Evolutionary conservation across 1,140 invertebrate species (phyloP).

Genomic region (Temnothorax curvispinosus): DNA sequence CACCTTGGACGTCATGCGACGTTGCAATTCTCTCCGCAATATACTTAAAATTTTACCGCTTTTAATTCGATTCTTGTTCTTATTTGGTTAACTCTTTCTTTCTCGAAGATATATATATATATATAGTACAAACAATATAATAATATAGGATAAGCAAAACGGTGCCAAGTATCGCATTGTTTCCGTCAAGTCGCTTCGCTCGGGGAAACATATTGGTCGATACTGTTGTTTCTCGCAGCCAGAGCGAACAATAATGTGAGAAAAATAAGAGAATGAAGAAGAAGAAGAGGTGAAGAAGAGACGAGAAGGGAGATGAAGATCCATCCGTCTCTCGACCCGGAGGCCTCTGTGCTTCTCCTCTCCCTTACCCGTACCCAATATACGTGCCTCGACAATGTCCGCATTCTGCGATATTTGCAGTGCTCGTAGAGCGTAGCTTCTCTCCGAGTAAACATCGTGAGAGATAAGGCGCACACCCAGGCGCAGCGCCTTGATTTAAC

Average conservation of each 20-base stretch:
- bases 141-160: background rate
- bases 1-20: background rate
- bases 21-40: background rate
- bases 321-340: constrained; percentile 54
- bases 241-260: constrained; percentile 55
- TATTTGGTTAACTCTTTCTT: background rate
- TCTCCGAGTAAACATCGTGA: constrained; percentile 74
- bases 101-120: no score
- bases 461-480: constrained; percentile 62
- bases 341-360: constrained; percentile 28
- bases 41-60: background rate
- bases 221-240: constrained; percentile 49
- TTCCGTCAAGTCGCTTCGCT: constrained; percentile 19
- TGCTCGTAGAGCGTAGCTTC: constrained; percentile 69
- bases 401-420: constrained; percentile 64
- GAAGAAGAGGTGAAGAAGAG: background rate
- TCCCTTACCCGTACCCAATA: constrained; percentile 45
- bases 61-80: background rate
- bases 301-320: constrained; percentile 35
- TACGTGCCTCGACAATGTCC: constrained; percentile 52
- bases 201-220: constrained; percentile 53
- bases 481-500: constrained; percentile 54
- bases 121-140: background rate
- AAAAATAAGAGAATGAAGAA: constrained; percentile 48
- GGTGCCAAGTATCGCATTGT: constrained; percentile 45